A percentile compares a stretch with the other conserved stretches of the same genome.
Evolutionary conservation across 2,113 vertebrate species (phyloP).

Genomic region (Glaucomys volans): DNA sequence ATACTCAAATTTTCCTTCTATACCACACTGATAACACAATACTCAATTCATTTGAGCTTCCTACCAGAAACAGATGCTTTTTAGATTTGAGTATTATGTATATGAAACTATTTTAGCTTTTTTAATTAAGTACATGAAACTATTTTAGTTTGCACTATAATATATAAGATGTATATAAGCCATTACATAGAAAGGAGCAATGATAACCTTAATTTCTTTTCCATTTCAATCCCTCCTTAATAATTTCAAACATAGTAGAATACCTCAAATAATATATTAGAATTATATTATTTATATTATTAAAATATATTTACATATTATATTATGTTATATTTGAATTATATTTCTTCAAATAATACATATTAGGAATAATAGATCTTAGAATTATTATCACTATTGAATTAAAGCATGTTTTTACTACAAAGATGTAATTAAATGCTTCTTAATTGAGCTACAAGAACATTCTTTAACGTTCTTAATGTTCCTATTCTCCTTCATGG

Average conservation of each 20-base stretch:
- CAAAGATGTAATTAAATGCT: constrained; percentile 19
- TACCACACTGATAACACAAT: neutral
- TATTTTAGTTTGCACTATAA: neutral
- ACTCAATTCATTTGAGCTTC: neutral
- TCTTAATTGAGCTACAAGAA: neutral
- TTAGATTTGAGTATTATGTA: neutral
- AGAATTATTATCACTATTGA: neutral
- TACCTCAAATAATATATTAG: neutral
- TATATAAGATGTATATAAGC: neutral
- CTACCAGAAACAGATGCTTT: neutral
- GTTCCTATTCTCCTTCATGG: neutral
- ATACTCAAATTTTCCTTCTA: constrained; percentile 25
- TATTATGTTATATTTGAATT: no score
- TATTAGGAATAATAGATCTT: neutral
- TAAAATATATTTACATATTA: no score
- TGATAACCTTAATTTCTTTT: neutral
- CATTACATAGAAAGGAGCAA: neutral
- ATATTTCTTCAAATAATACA: no score
- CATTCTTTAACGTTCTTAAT: no score
- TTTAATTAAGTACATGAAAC: neutral
- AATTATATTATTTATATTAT: neutral
- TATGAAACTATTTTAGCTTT: neutral
- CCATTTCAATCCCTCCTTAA: neutral
- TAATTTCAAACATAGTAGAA: neutral
- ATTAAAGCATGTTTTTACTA: constrained; percentile 20